Evolutionary conservation across 2,113 vertebrate species (phyloP).

Genomic region (Nothobranchius furzeri): DNA sequence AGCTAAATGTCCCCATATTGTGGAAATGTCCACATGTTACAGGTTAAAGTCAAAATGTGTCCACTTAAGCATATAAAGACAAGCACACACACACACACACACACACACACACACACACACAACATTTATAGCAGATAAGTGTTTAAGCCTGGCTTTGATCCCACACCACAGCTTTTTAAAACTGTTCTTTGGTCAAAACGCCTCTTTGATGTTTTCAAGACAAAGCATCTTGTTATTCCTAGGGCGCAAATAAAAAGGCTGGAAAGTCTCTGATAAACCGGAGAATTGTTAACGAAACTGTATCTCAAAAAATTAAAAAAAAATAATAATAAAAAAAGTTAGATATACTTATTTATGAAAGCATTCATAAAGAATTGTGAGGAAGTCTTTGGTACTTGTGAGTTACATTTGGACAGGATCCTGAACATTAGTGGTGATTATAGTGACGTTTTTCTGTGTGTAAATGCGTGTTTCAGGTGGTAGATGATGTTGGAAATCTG

Average conservation of each 20-base stretch:
- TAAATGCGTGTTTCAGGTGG: slow-evolving; percentile 77
- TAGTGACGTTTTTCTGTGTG: not conserved
- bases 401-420: too few species aligned
- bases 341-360: not conserved
- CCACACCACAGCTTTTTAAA: slow-evolving; percentile 20
- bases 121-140: not conserved
- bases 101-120: not conserved
- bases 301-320: not conserved
- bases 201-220: slow-evolving; percentile 34
- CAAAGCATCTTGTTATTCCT: slow-evolving; percentile 15
- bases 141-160: slow-evolving; percentile 33
- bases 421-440: too few species aligned
- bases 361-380: not conserved
- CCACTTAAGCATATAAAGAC: too few species aligned
- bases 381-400: not conserved
- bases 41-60: too few species aligned
- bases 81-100: too few species aligned
- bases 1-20: too few species aligned
- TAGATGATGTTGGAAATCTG: slow-evolving; percentile 92
- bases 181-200: slow-evolving; percentile 3
- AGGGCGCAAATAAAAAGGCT: not conserved
- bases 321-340: not conserved
- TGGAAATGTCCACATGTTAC: too few species aligned
- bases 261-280: not conserved
- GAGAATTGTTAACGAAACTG: not conserved